A percentile compares a stretch with the other conserved stretches of the same genome.
Conservation (phyloP, 2,113 vertebrate species). For the Hassar affinis region DNA sequence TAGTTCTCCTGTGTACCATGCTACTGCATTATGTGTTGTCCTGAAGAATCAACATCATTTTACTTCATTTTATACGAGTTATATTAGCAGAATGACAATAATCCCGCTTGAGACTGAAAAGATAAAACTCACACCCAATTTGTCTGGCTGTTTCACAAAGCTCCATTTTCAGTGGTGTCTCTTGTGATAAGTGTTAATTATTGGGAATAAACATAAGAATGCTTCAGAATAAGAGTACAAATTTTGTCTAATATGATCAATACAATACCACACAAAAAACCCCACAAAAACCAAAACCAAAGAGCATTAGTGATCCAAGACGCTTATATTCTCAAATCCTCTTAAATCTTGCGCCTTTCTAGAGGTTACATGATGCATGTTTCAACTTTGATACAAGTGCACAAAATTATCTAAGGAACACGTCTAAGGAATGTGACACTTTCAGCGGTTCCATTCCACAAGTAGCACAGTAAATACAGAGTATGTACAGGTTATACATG, state of each 20-base stretch:
- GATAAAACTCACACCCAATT: not conserved
- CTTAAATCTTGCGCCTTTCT: not conserved
- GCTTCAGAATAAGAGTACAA: not conserved
- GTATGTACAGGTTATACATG: not conserved
- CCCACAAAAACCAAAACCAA: slow-evolving; percentile 6
- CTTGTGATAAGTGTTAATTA: not conserved
- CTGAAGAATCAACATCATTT: not conserved
- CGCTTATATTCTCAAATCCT: not conserved
- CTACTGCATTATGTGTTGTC: not conserved
- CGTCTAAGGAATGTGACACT: not conserved
- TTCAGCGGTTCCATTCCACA: slow-evolving; percentile 7
- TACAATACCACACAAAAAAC: not conserved
- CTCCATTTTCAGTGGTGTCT: not conserved
- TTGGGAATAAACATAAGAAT: not conserved
- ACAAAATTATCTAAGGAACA: not conserved
- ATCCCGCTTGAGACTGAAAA: not conserved
- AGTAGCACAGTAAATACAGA: not conserved
- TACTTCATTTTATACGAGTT: not conserved
- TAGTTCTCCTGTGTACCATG: not conserved
- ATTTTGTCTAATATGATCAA: not conserved
- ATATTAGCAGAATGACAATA: not conserved
- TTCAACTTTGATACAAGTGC: not conserved
- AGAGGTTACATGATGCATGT: not conserved
- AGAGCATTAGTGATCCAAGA: slow-evolving; percentile 21
- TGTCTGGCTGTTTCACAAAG: not conserved